Percentiles rank a stretch among this genome's conserved stretches.
phyloP scores from a whole-genome alignment of 2,113 vertebrate species.

The Malurus cyaneus region DNA sequence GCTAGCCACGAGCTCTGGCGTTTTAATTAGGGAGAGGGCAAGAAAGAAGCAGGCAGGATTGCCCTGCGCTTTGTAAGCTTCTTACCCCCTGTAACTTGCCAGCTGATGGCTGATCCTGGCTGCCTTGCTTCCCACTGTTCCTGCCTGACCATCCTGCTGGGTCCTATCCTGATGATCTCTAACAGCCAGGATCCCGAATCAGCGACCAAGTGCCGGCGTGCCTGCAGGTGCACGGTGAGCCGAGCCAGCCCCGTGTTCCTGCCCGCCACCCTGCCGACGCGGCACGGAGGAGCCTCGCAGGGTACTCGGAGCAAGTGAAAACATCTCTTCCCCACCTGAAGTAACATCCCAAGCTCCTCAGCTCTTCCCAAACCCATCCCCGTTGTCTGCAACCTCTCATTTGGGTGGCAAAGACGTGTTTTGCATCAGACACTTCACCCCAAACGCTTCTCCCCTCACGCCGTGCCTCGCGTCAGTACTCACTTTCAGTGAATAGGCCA shows the following conservation, averaged over 20 bases:
- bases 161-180: not conserved
- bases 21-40: not conserved
- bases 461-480: not conserved
- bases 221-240: not conserved
- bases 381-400: not conserved
- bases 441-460: rapidly evolving
- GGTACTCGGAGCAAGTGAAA: not conserved
- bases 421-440: not conserved
- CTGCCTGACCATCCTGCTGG: not conserved
- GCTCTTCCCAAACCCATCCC: not conserved
- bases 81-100: not conserved
- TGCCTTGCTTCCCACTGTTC: not conserved
- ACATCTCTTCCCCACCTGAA: not conserved
- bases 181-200: not conserved
- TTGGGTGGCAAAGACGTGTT: not conserved
- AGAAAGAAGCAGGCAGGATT: not conserved
- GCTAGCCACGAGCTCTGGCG: not conserved
- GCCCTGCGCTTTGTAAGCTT: not conserved
- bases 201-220: not conserved
- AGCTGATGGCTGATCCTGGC: not conserved
- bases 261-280: rapidly evolving
- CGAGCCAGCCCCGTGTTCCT: not conserved
- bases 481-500: slow-evolving; percentile 84
- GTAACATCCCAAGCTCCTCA: not conserved
- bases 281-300: not conserved